Evolutionary conservation across 2,113 vertebrate genomes (phyloP), one percentile per base, ranked within the genome.

Genomic region (Mola mola): DNA sequence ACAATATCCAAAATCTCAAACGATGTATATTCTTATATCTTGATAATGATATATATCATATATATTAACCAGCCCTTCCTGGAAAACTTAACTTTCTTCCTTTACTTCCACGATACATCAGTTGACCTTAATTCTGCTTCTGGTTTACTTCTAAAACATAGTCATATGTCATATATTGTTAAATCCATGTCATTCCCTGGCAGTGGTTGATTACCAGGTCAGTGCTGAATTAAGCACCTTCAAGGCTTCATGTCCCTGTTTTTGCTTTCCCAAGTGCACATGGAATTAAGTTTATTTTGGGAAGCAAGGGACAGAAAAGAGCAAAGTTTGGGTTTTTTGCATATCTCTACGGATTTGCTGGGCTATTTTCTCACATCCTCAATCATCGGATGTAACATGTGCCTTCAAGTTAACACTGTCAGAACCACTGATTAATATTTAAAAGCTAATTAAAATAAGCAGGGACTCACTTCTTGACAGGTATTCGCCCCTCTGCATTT

Each of bases 401-500:
- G 70, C 41, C 38, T 47, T 12, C 34, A 3, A 59, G 22, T 34
- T 17, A 48, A 26, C 17, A 21, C 29, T 20, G 11, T 33, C 40
- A 42, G 13, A 64, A 1, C 5, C 41, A 47, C 28, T 22, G 44
- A 52, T 15, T 38, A 28, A 63, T 19, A 71, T 25, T 8, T n/a
- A 29, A 15, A 21, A 3, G 10, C 8, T 36, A 41, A 33, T 17
- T 33, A 28, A 47, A 4, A 38, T n/a, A 41, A 20, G 16, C 1
- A 0, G 12, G 19, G 6, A 84, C 95, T 94, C 92, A 99, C 97
- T 96, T 97, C 90, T 99, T 99, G 37, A 99, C 93, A 22, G 96
- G 96, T 74, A 99, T 97, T 26, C 93, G 94, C 0, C 95, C 96
- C 69, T 99, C 97, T 49, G 94, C 87, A 75, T 94, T 98, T 11